These are phyloP conservation scores for Caenorhabditis sulstoni DNA, from an alignment of 2,888 invertebrate genomes.

Conservation along the genomic window DNA sequence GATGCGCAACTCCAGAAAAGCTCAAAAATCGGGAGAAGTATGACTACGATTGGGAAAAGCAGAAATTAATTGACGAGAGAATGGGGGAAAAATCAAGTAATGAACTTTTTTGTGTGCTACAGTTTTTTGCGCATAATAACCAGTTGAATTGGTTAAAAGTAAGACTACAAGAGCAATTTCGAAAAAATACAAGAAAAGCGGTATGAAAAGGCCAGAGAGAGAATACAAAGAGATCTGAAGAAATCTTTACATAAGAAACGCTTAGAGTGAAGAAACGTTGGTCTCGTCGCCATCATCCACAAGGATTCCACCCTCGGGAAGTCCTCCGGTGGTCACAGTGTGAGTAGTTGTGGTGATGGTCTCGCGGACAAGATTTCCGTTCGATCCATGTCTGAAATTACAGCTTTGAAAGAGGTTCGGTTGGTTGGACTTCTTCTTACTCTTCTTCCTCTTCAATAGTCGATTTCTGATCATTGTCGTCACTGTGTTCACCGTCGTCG, in stretches of 20 bases:
- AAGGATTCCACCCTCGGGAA: conserved; percentile 53
- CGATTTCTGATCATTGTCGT: conserved; percentile 11
- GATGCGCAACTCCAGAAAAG: conserved; percentile 44
- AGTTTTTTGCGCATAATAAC: conserved; percentile 43
- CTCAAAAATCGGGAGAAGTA: conserved; percentile 23
- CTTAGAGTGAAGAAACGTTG: conserved; percentile 51
- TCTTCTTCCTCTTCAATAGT: conserved; percentile 32
- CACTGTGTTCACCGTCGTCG: conserved; percentile 25
- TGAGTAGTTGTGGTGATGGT: conserved; percentile 39
- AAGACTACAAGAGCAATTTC: conserved; percentile 6
- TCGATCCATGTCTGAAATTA: conserved; percentile 44
- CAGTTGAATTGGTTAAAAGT: conserved; percentile 36
- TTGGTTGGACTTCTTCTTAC: too few species aligned
- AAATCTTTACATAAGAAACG: conserved; percentile 23
- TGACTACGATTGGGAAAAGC: conserved; percentile 13
- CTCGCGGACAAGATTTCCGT: conserved; percentile 45
- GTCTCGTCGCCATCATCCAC: conserved; percentile 58
- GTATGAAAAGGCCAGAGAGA: neutral
- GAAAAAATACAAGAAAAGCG: neutral
- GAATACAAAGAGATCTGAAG: conserved; percentile 34
- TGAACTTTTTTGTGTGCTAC: conserved; percentile 13
- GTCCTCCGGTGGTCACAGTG: conserved; percentile 26
- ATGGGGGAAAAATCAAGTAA: neutral
- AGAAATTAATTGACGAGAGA: neutral
- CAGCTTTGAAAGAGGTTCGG: too few species aligned